Conservation (phyloP, 2,797 vertebrate species). For the Paguma larvata region DNA sequence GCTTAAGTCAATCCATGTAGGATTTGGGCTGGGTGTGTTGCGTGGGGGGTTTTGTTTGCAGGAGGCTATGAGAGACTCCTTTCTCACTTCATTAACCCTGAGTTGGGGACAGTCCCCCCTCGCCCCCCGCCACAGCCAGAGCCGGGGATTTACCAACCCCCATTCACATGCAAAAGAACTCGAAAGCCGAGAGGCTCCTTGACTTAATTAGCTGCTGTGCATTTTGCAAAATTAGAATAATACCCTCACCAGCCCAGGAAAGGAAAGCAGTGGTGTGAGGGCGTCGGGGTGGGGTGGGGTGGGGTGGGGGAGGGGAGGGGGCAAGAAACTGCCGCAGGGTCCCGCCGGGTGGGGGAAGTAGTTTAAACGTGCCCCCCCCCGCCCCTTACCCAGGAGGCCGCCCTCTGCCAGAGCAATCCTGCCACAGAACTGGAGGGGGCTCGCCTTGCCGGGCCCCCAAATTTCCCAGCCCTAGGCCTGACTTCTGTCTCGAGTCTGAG, state of each 20-base stretch:
- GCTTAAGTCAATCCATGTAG: slow-evolving; percentile 95
- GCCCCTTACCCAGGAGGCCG: not conserved
- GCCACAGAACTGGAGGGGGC: not conserved
- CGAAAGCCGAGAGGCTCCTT: slow-evolving; percentile 87
- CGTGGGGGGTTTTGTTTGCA: slow-evolving; percentile 91
- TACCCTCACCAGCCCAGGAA: slow-evolving; percentile 62
- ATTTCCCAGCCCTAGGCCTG: not conserved
- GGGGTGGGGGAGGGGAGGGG: not conserved
- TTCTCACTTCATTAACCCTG: slow-evolving; percentile 99
- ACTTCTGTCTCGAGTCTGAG: not conserved
- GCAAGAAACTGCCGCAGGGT: slow-evolving; percentile 50
- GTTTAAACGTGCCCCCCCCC: not conserved
- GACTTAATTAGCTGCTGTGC: slow-evolving; percentile 92
- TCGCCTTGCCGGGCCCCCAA: not conserved
- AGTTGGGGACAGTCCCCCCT: slow-evolving; percentile 92
- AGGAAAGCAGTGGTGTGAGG: not conserved
- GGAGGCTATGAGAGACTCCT: slow-evolving; percentile 95
- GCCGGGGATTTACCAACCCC: slow-evolving; percentile 93
- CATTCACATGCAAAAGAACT: slow-evolving; percentile 97
- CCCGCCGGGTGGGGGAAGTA: not conserved
- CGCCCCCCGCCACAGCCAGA: slow-evolving; percentile 86
- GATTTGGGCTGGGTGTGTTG: slow-evolving; percentile 89
- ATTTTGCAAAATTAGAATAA: slow-evolving; percentile 90
- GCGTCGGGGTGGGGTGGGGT: not conserved
- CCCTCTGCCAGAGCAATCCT: not conserved